Conservation (phyloP, 2,888 invertebrate genomes). For the Macrosiphum euphorbiae region DNA sequence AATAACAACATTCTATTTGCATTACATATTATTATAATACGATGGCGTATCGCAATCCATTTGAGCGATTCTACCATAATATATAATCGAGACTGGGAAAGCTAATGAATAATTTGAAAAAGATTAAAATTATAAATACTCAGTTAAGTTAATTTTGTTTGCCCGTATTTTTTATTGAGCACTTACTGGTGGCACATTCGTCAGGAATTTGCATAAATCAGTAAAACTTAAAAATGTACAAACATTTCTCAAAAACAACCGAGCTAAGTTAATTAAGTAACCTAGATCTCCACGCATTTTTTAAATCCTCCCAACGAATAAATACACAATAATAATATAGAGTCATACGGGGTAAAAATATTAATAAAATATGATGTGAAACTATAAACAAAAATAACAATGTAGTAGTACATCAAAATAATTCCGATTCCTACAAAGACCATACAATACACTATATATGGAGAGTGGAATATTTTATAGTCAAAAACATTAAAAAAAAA, state of each 20-base stretch:
- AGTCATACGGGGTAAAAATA: background rate
- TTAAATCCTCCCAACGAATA: background rate
- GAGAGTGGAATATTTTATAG: background rate
- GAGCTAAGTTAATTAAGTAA: background rate
- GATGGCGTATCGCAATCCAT: background rate
- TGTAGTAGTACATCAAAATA: background rate
- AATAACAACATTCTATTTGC: background rate
- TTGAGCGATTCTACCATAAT: rapidly evolving
- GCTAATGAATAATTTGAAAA: background rate
- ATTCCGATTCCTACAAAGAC: background rate
- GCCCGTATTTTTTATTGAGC: no score
- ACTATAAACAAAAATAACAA: background rate
- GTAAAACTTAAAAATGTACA: background rate
- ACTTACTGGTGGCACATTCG: background rate
- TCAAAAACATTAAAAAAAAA: background rate
- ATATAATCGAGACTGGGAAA: background rate
- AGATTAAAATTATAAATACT: background rate
- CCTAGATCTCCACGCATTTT: background rate
- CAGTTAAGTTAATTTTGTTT: no score
- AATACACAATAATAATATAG: background rate
- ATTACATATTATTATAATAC: background rate
- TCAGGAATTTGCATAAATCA: background rate
- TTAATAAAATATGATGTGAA: background rate
- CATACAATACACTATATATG: background rate
- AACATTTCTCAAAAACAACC: background rate